These are phyloP conservation scores for Rhyacichthys aspro DNA, from an alignment of 2,797 vertebrate species.

Conservation along the genomic window DNA sequence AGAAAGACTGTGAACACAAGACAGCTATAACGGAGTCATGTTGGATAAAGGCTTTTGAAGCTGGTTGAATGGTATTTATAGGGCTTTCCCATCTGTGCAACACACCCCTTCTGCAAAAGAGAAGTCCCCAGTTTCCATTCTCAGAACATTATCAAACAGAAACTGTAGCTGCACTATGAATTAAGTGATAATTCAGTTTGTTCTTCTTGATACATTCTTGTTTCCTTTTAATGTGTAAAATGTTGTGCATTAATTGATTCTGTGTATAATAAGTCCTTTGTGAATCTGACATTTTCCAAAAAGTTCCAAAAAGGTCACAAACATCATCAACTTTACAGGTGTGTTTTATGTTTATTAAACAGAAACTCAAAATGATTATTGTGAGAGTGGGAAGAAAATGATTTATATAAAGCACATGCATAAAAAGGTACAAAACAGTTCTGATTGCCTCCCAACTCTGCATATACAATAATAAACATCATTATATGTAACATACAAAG, in stretches of 20 bases:
- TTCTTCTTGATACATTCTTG: too few species aligned
- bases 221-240: too few species aligned
- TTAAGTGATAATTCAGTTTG: not conserved
- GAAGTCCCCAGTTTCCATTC: not conserved
- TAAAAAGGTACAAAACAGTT: conserved; percentile 69
- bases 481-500: conserved; percentile 64
- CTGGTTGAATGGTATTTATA: not conserved
- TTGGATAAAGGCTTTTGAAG: not conserved
- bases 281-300: too few species aligned
- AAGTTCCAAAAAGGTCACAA: not conserved
- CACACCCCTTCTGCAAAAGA: not conserved
- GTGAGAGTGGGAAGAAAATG: conserved; percentile 50
- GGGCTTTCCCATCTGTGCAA: conserved; percentile 1
- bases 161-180: too few species aligned
- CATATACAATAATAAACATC: conserved; percentile 61
- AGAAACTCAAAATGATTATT: conserved; percentile 73
- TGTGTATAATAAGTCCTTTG: too few species aligned
- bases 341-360: conserved; percentile 74
- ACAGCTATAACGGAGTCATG: not conserved
- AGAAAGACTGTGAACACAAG: not conserved
- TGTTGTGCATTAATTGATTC: too few species aligned
- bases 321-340: not conserved
- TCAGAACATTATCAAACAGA: not conserved
- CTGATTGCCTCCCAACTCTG: conserved; percentile 62
- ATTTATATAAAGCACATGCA: conserved; percentile 76